phyloP scores from a whole-genome alignment of 2,888 invertebrate genomes.

The Orthonevra nobilis region DNA sequence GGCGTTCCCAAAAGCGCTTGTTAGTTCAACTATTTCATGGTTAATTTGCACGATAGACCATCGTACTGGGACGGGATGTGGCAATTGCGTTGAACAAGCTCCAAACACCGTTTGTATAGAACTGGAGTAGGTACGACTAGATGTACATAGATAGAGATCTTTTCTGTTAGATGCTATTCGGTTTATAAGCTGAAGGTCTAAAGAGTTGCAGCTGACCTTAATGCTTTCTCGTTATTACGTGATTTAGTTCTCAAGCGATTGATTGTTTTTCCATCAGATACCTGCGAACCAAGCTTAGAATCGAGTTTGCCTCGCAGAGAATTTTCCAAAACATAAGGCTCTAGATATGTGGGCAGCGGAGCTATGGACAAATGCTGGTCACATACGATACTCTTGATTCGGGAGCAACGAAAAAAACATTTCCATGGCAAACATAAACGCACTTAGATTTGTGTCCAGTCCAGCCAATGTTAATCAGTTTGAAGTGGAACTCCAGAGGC shows the following conservation, averaged over 20 bases:
- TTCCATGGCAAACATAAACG: conserved; percentile 3
- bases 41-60: conserved; percentile 59
- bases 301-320: conserved; percentile 25
- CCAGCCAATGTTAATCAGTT: conserved; percentile 16
- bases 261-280: conserved; percentile 19
- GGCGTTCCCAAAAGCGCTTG: conserved; percentile 10
- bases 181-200: conserved; percentile 23
- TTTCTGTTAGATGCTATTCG: conserved; percentile 13
- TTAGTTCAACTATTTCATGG: conserved; percentile 57
- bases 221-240: conserved; percentile 17
- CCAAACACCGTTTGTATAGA: background rate
- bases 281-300: conserved; percentile 13
- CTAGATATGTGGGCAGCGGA: conserved; percentile 11
- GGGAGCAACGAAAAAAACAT: background rate
- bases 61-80: conserved; percentile 36
- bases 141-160: conserved; percentile 27
- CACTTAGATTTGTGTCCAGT: conserved; percentile 45
- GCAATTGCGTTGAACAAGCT: conserved; percentile 22
- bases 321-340: conserved; percentile 1
- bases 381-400: conserved; percentile 30
- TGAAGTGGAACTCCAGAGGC: conserved; percentile 6
- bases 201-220: conserved; percentile 35
- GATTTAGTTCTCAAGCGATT: background rate
- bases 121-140: no score
- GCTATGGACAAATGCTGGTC: conserved; percentile 39